Base-by-base conservation (phyloP, 2,888 invertebrate genomes). In the Laothoe populi region DNA sequence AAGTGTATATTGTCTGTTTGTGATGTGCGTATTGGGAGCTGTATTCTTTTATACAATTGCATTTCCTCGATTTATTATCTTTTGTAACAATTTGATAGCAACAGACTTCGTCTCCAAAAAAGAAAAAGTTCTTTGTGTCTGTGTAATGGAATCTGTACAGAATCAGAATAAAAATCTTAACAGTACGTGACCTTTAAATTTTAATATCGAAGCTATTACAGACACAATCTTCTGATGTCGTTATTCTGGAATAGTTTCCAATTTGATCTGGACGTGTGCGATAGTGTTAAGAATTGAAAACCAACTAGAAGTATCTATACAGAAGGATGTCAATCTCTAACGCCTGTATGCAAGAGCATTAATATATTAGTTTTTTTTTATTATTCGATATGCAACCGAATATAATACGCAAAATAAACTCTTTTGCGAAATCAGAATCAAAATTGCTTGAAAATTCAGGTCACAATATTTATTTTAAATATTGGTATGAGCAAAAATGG, bases 171-270 rank as follows among this genome's bases (percentile, higher is more conserved):
- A 46, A 62, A 57, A 48, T 45, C 42, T 46, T 53, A 13, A 35
- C 40, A 2, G 46, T 44, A 63, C 65, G 64, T 70, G 62, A 61
- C 40, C 2, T 59, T 53, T 11, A 26, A 44, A 31, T 42, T 48
- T 60, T 65, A 63, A 53, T 58, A 26, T 62, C 31, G 40, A 38
- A 44, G 40, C 21, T 57, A 42, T 63, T 57, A 46, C 16, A 23
- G 46, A 46, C 60, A 59, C 61, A 61, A 64, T 62, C 23, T 63
- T 60, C 8, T 11, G 7, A n/a, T 23, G 35, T 48, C 48, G 8
- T 24, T 63, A 63, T 66, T 63, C 59, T 63, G 38, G 10, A 35
- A 26, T 42, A 26, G 21, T 61, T 44, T 26, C 19, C 19, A 4
- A 19, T 53, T 53, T 11, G 10, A 19, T 11, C 19, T 19, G 19